Evolutionary conservation across 2,797 vertebrate species (phyloP).

Genomic region (Helostoma temminkii): DNA sequence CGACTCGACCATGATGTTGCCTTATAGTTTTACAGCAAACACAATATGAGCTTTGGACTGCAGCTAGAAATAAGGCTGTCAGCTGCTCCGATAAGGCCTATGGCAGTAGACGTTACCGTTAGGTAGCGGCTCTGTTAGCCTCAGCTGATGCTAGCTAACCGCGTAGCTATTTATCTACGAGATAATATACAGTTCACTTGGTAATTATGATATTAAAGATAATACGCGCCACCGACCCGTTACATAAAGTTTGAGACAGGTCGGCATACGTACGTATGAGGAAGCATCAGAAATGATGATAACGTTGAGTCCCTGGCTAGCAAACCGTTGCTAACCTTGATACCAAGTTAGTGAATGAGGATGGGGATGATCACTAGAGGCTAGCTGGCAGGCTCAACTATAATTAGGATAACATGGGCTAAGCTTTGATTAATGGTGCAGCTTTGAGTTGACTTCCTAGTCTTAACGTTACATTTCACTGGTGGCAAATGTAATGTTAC

Average conservation of each 20-base stretch:
- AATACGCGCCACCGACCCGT: too few species aligned
- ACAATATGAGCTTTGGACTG: not conserved
- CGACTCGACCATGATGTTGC: too few species aligned
- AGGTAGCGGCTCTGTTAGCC: conserved; percentile 64
- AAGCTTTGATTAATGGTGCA: conserved; percentile 17
- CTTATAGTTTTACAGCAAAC: not conserved
- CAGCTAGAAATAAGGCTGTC: not conserved
- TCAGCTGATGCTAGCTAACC: conserved; percentile 40
- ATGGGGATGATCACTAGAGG: conserved; percentile 24
- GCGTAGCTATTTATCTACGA: conserved; percentile 5
- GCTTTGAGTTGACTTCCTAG: not conserved
- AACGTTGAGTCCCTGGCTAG: conserved; percentile 32
- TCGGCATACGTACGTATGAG: too few species aligned
- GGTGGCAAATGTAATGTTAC: not conserved
- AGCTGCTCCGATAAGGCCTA: conserved; percentile 56
- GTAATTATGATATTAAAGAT: not conserved
- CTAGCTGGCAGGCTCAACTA: not conserved
- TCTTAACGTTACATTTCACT: not conserved
- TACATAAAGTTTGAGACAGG: too few species aligned
- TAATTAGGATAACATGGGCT: not conserved
- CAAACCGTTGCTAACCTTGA: conserved; percentile 33
- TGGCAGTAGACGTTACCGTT: conserved; percentile 70
- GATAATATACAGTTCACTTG: not conserved
- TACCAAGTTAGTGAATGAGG: conserved; percentile 15
- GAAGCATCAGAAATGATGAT: not conserved